A percentile compares a stretch with the other conserved stretches of the same genome.
phyloP scores from a whole-genome alignment of 2,888 invertebrate species.

The Muscina levida region DNA sequence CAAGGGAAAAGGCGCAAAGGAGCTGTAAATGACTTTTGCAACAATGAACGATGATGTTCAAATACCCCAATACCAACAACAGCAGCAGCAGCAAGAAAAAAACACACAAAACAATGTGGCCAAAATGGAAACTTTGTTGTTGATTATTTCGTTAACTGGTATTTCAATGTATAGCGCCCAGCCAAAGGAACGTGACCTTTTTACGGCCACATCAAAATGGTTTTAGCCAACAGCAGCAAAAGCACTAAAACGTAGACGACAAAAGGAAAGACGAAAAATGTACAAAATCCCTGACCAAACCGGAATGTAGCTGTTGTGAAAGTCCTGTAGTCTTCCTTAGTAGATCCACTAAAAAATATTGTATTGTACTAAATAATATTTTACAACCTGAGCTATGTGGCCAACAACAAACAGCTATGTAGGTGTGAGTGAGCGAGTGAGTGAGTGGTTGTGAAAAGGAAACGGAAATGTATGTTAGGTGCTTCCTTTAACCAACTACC shows the following conservation, averaged over 20 bases:
- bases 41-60: slow-evolving; percentile 44
- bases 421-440: neutral
- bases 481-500: slow-evolving; percentile 70
- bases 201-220: slow-evolving; percentile 39
- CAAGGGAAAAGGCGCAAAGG: neutral
- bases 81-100: too few relatives aligned
- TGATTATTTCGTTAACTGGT: slow-evolving; percentile 49
- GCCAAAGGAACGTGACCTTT: slow-evolving; percentile 57
- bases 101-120: slow-evolving; percentile 38
- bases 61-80: too few relatives aligned
- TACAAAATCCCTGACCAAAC: slow-evolving; percentile 38
- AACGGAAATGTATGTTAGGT: slow-evolving; percentile 77
- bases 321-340: slow-evolving; percentile 17
- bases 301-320: neutral
- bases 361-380: slow-evolving; percentile 40
- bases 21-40: slow-evolving; percentile 33
- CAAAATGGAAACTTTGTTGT: slow-evolving; percentile 50
- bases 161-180: slow-evolving; percentile 7
- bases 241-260: neutral
- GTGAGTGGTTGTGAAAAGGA: slow-evolving; percentile 66
- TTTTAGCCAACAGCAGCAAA: slow-evolving; percentile 30
- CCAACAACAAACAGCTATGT: neutral
- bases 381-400: slow-evolving; percentile 34
- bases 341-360: slow-evolving; percentile 21
- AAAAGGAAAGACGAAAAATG: slow-evolving; percentile 25